Conservation (phyloP, 2,888 invertebrate genomes). For the Tenthredo livida region DNA sequence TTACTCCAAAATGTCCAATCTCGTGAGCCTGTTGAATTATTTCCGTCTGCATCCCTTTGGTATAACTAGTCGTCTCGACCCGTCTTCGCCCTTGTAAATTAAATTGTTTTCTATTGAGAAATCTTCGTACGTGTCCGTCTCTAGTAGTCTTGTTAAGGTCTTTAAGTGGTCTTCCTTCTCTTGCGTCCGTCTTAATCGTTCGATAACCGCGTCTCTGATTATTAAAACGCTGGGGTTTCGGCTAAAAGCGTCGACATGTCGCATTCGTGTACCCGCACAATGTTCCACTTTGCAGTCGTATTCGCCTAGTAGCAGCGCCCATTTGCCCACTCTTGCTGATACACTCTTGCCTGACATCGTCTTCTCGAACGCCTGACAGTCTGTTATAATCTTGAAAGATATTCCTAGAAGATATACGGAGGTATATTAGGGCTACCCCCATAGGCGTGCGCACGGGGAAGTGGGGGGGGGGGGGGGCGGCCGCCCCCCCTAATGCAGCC, state of each 20-base stretch:
- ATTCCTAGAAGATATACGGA: too few species aligned
- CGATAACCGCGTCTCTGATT: background rate
- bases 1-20: conserved; percentile 69
- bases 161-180: background rate
- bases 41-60: conserved; percentile 70
- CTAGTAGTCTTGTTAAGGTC: conserved; percentile 19
- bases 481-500: too few species aligned
- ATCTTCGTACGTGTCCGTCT: conserved; percentile 17
- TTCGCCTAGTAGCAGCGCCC: conserved; percentile 59
- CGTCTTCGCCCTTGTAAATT: background rate
- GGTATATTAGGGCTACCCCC: too few species aligned
- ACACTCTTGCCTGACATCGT: conserved; percentile 37
- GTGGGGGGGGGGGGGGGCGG: too few species aligned
- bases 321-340: conserved; percentile 27
- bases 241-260: conserved; percentile 50
- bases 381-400: too few species aligned
- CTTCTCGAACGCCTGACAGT: conserved; percentile 18
- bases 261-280: conserved; percentile 32
- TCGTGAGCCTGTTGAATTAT: conserved; percentile 69
- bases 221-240: conserved; percentile 33
- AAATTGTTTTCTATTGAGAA: background rate
- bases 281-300: conserved; percentile 52
- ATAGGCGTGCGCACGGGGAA: too few species aligned
- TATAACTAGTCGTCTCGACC: conserved; percentile 63
- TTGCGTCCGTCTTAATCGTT: background rate